Percentiles rank a stretch among this genome's conserved stretches.
phyloP scores from a whole-genome alignment of 2,888 invertebrate species.

The Ceratothoa steindachneri region DNA sequence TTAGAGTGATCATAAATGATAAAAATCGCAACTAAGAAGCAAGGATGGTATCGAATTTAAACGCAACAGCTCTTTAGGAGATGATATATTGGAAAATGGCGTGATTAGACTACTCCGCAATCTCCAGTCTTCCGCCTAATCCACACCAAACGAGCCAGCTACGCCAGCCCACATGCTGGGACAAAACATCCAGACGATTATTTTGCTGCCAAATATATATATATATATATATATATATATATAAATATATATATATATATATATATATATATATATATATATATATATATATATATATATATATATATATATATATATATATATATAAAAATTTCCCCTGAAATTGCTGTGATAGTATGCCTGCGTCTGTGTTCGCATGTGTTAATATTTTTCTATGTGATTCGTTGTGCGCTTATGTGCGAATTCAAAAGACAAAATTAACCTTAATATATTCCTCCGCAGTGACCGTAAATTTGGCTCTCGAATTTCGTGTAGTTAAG shows the following conservation, averaged over 20 bases:
- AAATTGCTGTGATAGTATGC: too few species aligned
- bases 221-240: too few species aligned
- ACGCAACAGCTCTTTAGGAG: not conserved
- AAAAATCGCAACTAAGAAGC: not conserved
- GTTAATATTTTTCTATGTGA: not conserved
- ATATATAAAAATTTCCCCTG: too few species aligned
- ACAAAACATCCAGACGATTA: not conserved
- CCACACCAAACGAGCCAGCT: not conserved
- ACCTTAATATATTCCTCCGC: not conserved
- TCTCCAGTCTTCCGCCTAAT: not conserved
- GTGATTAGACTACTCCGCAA: not conserved
- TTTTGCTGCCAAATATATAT: too few species aligned
- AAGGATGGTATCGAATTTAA: constrained; percentile 1
- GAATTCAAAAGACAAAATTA: not conserved
- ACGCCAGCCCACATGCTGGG: not conserved
- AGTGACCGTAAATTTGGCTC: not conserved
- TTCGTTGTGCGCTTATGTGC: not conserved
- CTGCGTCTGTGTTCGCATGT: too few species aligned
- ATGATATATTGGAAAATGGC: constrained; percentile 8
- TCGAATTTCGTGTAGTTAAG: not conserved
- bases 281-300: too few species aligned
- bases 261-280: too few species aligned
- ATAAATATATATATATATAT: too few species aligned
- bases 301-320: too few species aligned
- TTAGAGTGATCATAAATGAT: not conserved